Evolutionary conservation across 2,113 vertebrate species (phyloP), one percentile per base, ranked within the genome.

Genomic region (Xiphophorus hellerii): DNA sequence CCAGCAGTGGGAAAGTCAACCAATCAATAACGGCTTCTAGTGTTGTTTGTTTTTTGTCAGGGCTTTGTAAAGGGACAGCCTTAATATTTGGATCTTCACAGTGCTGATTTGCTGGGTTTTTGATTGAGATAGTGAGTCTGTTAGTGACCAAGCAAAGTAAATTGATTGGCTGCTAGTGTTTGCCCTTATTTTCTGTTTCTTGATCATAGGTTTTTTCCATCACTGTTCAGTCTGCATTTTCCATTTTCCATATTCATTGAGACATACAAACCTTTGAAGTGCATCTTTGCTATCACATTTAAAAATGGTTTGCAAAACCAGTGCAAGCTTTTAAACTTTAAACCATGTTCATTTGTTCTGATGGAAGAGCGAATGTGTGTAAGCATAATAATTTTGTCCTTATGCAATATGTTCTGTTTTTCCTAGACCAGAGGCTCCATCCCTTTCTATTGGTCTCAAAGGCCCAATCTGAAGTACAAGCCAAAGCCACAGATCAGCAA

Each of bases 391-490:
- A 42, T 42, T 42, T 13, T 42, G 39, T 15, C 11, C 44, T 80
- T 70, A 68, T 70, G 10, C 12, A n/a, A 51, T n/a, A 3, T 68
- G 30, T 5, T 20, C 0, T 9, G 29, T 15, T 86, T 84, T 15
- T 63, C 44, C 85, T 80, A 98, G 97, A 98, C 97, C 4, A 95
- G 97, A 88, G 97, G 97, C 84, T 99, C 97, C 61, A 98, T 99
- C 85, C 97, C 97, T 5, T 94, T 99, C 89, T 99, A 95, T 92
- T 99, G 97, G 97, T 98, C 97, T 79, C 97, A 99, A 60, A 96
- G 97, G 86, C 97, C 97, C 79, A 98, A 99, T 84, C 96, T 99
- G 83, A 97, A 96, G 90, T 99, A 99, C 72, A 99, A 98, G 87
- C 97, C 97, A 80, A 95, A 92, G 76, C 97, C 97, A 22, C 97